Base-by-base conservation (phyloP, 2,888 invertebrate genomes). In the Orthosia gothica region DNA sequence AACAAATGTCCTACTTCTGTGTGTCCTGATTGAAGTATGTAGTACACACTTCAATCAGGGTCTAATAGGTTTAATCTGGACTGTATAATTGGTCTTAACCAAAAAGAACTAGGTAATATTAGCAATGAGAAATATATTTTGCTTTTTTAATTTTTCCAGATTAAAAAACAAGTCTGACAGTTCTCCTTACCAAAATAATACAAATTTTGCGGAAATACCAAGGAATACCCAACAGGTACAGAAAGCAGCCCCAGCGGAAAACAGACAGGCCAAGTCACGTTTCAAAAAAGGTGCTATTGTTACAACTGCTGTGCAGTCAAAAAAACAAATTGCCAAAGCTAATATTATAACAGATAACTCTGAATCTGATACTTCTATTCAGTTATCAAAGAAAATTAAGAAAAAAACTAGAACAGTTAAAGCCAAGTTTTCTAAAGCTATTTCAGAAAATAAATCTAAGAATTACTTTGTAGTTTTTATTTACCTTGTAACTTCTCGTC, bases 241-340 rank as follows among this genome's bases (percentile, higher is more conserved):
- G 81, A 95, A 93, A 88, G 72, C 84, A 3, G 91, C 83, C 52
- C 88, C 87, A 64, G 77, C 75, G 76, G 95, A 93, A 80, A 91
- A 76, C 61, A 92, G 91, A 81, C 92, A 93, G 81, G 90, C 93
- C 12, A 96, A 95, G 82, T 92, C 92, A 74, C 97, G 97, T 79
- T 97, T 97, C 87, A 97, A 97, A 87, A 97, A 97, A 84, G 94
- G 97, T 75, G 97, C 97, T 26, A 94, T 97, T 79, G 97, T 97
- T 0, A 97, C 97, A 47, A 97, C 97, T 16, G 97, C 97, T 3
- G 90, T 96, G 49, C 97, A 97, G 88, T 92, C 89, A 47, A 96
- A 94, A 80, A 97, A 96, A 87, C 84, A 87, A 67, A 92, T 82
- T 77, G 88, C 86, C 66, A 94, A 92, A 87, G 76, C 81, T 67